Base-by-base conservation (phyloP, 2,797 vertebrate species). In the Oceanodroma leucorhoa region DNA sequence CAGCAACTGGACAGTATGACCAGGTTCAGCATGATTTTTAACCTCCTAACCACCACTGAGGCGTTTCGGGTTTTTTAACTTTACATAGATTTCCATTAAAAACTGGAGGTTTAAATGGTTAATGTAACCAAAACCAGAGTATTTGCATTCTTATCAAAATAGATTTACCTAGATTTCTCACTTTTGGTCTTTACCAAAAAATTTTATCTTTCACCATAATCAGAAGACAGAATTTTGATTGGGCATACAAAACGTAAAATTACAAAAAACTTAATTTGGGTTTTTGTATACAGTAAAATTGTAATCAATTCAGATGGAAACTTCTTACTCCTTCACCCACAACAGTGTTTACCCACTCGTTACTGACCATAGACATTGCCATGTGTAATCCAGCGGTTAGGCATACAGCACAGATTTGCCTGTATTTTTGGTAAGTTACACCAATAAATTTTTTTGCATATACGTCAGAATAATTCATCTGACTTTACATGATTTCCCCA, bases 1-100 rank as follows among this genome's bases (percentile, higher is more conserved):
- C 21, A 45, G 41, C 36, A 58, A 55, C n/a, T 27, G 43, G 30
- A 24, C 17, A 51, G 2, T 8, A 30, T 5, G 9, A 34, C 22
- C 26, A 41, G 26, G 18, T 50, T 66, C 70, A 82, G 75, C 45
- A 69, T 10, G 8, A 57, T 11, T 71, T 60, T 57, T 57, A 67
- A 71, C 8, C 8, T 48, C 32, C 29, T 46, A 75, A 22, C 2
- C 4, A 1, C 17, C 65, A 43, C 0, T 72, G n/a, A 40, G 15
- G 4, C 6, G 4, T 45, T 32, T 30, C 20, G 7, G 1, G 1
- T 10, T 21, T 45, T 54, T 23, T 21, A 78, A 18, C 34, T 48
- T 65, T 12, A 65, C 5, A 19, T 2, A 32, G 2, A 55, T 71
- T 69, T 34, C n/a, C 69, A 57, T 9, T 21, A 30, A 78, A 65